Base-by-base conservation (phyloP, 1,140 invertebrate species). In the Trachymyrmex cornetzi region DNA sequence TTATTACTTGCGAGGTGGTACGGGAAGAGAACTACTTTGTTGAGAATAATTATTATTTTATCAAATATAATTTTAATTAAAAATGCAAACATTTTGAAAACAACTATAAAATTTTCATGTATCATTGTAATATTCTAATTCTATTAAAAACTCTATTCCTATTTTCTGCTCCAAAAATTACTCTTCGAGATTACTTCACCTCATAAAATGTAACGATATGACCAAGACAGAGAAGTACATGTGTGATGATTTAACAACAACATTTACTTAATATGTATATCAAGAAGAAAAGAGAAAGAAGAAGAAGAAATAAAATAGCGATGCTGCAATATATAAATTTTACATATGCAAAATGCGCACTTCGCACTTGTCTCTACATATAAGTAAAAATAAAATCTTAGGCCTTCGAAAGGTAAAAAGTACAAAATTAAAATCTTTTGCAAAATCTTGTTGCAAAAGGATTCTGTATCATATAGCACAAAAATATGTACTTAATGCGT, bases 1-100 rank as follows among this genome's bases (percentile, higher is more conserved):
- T 91, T 91, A 90, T 87, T 66, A 74, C 61, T 44, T 57, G 64
- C 66, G 59, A 90, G 69, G 19, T 88, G 27, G 9, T 61, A 59
- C 80, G 34, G 64, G 59, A 86, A 34, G 59, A 85, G 24, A 44
- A 55, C 61, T 77, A 72, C n/a, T 55, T 67, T 44, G 55, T 74
- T 34, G 12, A 89, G 34, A 64, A 59, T 38, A 38, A 38, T 38
- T n/a, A 66, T 66, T 66, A 66, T 66, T n/a, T 38, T 38, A 38
- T 6, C 5, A 19, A 9, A 34, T 34, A 34, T 34, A 19, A 64
- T 30, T 64, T 64, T 34, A 66, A n/a, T 77, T 14, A 44, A 53
- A 30, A 66, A 34, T 7, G 34, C 75, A 50, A 69, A 86, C 57
- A 19, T 77, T 64, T 81, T 72, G 48, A 19, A 86, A 80, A 69